Evolutionary conservation across 92 coral and sea anemone genomes (phyloP).

Genomic region (Heliopora coerulea): DNA sequence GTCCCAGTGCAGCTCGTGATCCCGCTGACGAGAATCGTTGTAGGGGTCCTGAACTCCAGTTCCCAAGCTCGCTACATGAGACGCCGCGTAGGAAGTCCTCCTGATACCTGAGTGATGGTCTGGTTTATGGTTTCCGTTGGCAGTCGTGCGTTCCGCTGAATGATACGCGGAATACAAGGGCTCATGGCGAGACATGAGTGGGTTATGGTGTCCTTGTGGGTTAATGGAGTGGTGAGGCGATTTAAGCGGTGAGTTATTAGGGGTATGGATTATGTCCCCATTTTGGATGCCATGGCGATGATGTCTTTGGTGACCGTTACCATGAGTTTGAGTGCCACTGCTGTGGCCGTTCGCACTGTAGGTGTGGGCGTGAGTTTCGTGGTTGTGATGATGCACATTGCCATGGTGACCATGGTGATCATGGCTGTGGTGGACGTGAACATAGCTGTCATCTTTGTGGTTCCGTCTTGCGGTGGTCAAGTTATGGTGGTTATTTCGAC

Average conservation of each 20-base stretch:
- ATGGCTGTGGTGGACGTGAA: constrained; percentile 32
- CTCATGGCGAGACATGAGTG: constrained; percentile 37
- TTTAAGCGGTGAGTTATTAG: constrained; percentile 36
- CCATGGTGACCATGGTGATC: constrained; percentile 44
- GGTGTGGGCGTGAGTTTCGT: constrained; percentile 24
- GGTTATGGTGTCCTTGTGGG: constrained; percentile 36
- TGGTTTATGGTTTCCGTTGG: no score
- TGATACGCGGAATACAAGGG: constrained; percentile 6
- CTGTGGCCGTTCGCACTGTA: constrained; percentile 35
- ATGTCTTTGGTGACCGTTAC: constrained; percentile 49
- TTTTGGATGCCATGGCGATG: constrained; percentile 54
- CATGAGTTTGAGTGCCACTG: constrained; percentile 36
- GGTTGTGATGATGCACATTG: constrained; percentile 33
- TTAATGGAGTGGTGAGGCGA: constrained; percentile 18
- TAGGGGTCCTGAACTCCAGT: constrained; percentile 6
- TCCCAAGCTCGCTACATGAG: constrained; percentile 7
- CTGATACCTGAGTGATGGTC: neutral
- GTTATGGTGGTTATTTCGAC: constrained; percentile 17
- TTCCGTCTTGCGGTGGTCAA: neutral
- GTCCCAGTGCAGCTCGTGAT: constrained; percentile 42
- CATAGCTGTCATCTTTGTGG: constrained; percentile 37
- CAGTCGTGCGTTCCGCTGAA: neutral
- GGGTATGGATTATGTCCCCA: constrained; percentile 9
- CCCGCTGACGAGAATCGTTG: constrained; percentile 24
- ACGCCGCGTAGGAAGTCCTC: constrained; percentile 8